phyloP scores from a whole-genome alignment of 2,797 vertebrate species.

The Heliangelus exortis region DNA sequence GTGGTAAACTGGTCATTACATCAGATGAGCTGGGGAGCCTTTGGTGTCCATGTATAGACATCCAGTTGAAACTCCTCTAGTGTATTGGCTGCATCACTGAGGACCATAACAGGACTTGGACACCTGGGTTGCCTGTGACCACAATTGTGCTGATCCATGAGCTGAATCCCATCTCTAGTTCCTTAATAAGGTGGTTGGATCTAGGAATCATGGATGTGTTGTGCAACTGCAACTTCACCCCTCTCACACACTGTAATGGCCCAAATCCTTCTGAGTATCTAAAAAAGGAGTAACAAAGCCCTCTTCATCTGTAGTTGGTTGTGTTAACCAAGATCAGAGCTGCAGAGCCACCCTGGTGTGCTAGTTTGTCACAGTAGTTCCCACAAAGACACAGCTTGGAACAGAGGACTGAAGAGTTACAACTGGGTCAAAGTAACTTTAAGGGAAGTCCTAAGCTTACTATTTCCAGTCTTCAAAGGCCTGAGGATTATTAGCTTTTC shows the following conservation, averaged over 20 bases:
- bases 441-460: not conserved
- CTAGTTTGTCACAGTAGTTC: not conserved
- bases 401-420: not conserved
- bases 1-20: not conserved
- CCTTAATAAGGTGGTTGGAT: not conserved
- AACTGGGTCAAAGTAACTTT: not conserved
- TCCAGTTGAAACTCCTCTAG: not conserved
- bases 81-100: not conserved
- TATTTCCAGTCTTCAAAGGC: not conserved
- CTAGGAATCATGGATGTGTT: not conserved
- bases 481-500: not conserved
- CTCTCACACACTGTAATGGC: not conserved
- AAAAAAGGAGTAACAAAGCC: fast-evolving
- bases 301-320: not conserved
- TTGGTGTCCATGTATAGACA: not conserved
- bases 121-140: not conserved
- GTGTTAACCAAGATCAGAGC: not conserved
- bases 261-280: not conserved
- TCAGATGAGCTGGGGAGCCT: not conserved
- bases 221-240: not conserved
- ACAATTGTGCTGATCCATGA: not conserved
- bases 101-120: not conserved
- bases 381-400: not conserved
- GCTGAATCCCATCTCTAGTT: not conserved
- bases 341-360: not conserved